phyloP scores from a whole-genome alignment of 2,888 invertebrate species.

The Eutolmus rufibarbis region DNA sequence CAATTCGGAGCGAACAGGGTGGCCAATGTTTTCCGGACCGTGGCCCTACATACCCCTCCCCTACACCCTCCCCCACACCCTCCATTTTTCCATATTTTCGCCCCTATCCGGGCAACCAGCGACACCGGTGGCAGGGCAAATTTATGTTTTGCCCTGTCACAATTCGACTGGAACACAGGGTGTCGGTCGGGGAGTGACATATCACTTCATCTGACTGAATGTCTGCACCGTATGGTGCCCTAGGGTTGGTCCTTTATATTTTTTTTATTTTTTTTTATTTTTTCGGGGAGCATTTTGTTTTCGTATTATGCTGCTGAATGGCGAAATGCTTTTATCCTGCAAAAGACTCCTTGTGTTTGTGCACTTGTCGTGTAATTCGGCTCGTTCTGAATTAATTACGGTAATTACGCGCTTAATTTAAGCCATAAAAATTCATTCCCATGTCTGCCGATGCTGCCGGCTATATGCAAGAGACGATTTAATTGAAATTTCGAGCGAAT shows the following conservation, averaged over 20 bases:
- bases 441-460: background rate
- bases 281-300: background rate
- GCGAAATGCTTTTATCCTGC: background rate
- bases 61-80: too few species aligned
- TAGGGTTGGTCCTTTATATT: background rate
- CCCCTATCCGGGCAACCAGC: background rate
- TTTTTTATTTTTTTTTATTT: background rate
- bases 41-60: background rate
- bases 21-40: background rate
- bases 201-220: constrained; percentile 30
- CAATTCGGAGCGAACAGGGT: background rate
- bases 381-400: background rate
- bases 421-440: background rate
- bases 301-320: background rate
- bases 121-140: background rate
- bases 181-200: constrained; percentile 14
- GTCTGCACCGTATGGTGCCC: background rate
- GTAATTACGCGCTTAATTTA: constrained; percentile 12
- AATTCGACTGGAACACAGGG: constrained; percentile 13
- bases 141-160: constrained; percentile 25
- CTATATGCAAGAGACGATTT: background rate
- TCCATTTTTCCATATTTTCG: background rate
- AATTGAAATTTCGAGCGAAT: background rate
- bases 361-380: background rate
- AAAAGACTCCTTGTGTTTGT: background rate